Percentiles rank a stretch among this genome's conserved stretches.
phyloP scores from a whole-genome alignment of 1,140 invertebrate species.

The Drosophila trapezifrons region DNA sequence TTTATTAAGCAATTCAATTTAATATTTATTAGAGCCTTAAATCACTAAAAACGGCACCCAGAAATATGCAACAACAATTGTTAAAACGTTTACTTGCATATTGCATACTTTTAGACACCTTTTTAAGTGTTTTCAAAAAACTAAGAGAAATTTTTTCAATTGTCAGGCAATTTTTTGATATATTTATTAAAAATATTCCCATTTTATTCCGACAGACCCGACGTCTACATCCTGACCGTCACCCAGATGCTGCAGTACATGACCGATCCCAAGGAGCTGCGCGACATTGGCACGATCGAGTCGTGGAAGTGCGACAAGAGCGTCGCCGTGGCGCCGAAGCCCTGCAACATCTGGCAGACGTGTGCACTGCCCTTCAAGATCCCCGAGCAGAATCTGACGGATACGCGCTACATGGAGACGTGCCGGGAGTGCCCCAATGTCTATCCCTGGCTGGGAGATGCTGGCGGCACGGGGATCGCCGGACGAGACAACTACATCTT shows the following conservation, averaged over 20 bases:
- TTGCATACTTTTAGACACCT: too few species aligned
- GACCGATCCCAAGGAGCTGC: conserved; percentile 91
- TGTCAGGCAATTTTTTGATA: too few species aligned
- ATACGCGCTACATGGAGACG: conserved; percentile 94
- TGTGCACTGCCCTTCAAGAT: conserved; percentile 93
- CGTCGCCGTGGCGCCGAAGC: conserved; percentile 87
- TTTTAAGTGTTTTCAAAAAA: neutral
- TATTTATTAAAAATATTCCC: too few species aligned
- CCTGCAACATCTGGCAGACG: conserved; percentile 93
- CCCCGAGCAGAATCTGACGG: conserved; percentile 89
- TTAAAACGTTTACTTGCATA: too few species aligned
- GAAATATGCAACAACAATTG: too few species aligned
- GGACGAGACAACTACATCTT: conserved; percentile 92
- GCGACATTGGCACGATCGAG: conserved; percentile 88
- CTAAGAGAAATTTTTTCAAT: neutral
- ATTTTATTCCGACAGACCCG: conserved; percentile 86
- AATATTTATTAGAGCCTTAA: too few species aligned
- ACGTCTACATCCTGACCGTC: conserved; percentile 96
- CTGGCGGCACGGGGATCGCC: conserved; percentile 91
- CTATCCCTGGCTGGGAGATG: conserved; percentile 87
- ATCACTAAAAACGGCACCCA: too few species aligned
- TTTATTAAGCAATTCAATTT: too few species aligned
- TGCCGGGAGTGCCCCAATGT: conserved; percentile 93
- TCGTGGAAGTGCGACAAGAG: conserved; percentile 92
- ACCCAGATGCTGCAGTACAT: conserved; percentile 96